These are phyloP conservation scores for Mirounga angustirostris DNA, from an alignment of 2,113 vertebrate species.

Conservation along the genomic window DNA sequence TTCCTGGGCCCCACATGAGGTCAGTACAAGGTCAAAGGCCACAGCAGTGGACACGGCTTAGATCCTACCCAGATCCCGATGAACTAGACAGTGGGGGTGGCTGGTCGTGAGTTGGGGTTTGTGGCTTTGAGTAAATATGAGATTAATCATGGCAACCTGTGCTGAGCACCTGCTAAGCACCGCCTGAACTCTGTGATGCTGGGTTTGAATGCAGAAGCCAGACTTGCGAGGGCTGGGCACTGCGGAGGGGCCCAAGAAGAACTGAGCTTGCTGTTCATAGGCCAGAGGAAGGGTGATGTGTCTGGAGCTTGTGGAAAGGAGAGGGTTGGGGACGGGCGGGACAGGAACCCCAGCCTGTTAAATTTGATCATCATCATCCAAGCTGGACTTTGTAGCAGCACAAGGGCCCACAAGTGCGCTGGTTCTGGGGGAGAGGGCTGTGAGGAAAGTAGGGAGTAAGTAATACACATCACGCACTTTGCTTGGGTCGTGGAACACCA, in stretches of 20 bases:
- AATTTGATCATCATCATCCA: not conserved
- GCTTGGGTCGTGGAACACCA: not conserved
- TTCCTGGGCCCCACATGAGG: not conserved
- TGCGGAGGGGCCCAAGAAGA: not conserved
- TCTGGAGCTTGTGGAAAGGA: not conserved
- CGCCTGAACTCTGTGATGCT: not conserved
- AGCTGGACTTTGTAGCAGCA: rapidly evolving
- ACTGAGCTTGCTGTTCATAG: not conserved
- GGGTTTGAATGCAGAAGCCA: not conserved
- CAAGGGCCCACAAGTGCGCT: not conserved
- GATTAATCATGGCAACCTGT: rapidly evolving
- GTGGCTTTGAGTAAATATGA: no score
- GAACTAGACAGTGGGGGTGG: not conserved
- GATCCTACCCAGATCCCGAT: not conserved
- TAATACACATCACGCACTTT: no score
- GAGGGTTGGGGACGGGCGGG: not conserved
- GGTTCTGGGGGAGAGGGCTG: not conserved
- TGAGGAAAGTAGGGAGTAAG: not conserved
- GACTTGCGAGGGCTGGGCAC: not conserved
- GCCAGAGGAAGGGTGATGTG: not conserved
- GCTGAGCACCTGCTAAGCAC: not conserved
- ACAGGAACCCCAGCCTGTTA: not conserved
- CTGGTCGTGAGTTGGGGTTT: not conserved
- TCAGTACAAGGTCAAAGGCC: not conserved
- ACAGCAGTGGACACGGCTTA: not conserved